Evolutionary conservation across 2,888 invertebrate species (phyloP), one percentile per base, ranked within the genome.

Genomic region (Leptura quadrifasciata): DNA sequence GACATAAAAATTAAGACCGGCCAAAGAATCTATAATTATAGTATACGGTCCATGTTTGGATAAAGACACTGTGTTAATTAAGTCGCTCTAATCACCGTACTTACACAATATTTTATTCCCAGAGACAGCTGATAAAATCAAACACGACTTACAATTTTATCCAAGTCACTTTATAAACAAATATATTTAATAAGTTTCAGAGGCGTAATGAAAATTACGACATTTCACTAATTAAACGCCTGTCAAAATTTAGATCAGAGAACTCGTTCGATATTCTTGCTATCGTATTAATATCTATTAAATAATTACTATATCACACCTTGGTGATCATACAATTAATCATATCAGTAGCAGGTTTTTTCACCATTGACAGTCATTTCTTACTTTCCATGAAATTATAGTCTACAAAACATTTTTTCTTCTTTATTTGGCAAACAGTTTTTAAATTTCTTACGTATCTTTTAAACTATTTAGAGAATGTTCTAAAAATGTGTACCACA

Each of bases 101-200:
- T 72, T 80, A 74, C 75, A 73, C 75, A 80, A 80, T 78, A 77
- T 79, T 76, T 80, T 76, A 80, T 74, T 35, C 76, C 72, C 73
- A 24, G 71, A 75, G 78, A 82, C 79, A 78, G 68, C 75, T 61
- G 80, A 81, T 80, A 81, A 81, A 74, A 82, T 79, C 78, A 72
- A 79, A 78, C 80, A 80, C 78, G 80, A 71, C 61, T 71, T 61
- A 65, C 82, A 77, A 77, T 80, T 78, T 80, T 80, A 80, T 77
- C 76, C 76, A 35, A 27, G 79, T 74, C 74, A 72, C 74, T 71
- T 70, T 73, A 39, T 67, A 76, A 77, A 77, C 79, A 77, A 77
- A 79, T 79, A 65, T 65, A 65, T 65, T 65, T 52, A 27, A 39
- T 35, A 24, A 65, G 24, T 52, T 20, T 15, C 47, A 52, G 47